Conservation (phyloP, 2,888 invertebrate species). For the Microdon myrmicae region DNA sequence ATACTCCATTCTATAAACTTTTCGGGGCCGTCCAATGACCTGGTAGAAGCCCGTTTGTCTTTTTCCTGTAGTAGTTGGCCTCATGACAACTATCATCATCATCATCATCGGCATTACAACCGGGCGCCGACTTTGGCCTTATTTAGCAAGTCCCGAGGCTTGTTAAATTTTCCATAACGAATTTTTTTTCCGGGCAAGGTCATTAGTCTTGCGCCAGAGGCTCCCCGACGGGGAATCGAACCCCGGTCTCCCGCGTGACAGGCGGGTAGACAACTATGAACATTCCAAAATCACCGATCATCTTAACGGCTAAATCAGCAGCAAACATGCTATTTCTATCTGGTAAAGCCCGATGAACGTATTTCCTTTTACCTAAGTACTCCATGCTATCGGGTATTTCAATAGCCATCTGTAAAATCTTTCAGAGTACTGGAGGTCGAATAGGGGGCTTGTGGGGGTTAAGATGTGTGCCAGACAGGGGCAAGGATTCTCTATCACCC, state of each 20-base stretch:
- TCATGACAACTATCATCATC: too few relatives aligned
- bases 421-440: conserved; percentile 77
- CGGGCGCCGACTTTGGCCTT: too few relatives aligned
- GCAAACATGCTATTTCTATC: conserved; percentile 96
- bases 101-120: too few relatives aligned
- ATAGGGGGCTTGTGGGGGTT: too few relatives aligned
- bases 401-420: conserved; percentile 79
- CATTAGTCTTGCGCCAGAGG: too few relatives aligned
- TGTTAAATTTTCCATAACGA: too few relatives aligned
- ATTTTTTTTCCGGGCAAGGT: too few relatives aligned
- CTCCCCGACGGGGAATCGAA: too few relatives aligned
- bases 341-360: conserved; percentile 93
- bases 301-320: conserved; percentile 88
- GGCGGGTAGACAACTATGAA: conserved; percentile 93
- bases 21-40: conserved; percentile 98
- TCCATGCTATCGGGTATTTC: conserved; percentile 99
- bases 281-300: conserved; percentile 94
- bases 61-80: conserved; percentile 94
- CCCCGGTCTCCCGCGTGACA: too few relatives aligned
- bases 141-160: too few relatives aligned
- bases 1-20: conserved; percentile 91
- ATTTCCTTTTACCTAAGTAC: conserved; percentile 91
- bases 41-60: conserved; percentile 81
- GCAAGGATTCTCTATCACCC: too few relatives aligned
- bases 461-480: too few relatives aligned